These are phyloP conservation scores for Habroteleia sp. DNA, from an alignment of 2,888 invertebrate genomes.

Conservation along the genomic window DNA sequence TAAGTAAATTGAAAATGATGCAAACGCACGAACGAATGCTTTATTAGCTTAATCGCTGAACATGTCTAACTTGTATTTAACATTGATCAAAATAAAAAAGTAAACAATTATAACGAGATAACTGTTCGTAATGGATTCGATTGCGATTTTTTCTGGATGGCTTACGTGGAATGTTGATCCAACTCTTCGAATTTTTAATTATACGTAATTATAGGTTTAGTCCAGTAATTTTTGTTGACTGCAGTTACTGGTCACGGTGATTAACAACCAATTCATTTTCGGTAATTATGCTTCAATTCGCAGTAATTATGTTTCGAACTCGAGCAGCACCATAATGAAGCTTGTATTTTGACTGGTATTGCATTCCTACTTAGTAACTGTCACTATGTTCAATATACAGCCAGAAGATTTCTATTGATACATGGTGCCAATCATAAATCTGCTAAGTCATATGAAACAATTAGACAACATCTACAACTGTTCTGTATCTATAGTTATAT, in stretches of 20 bases:
- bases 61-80: slow-evolving; percentile 20
- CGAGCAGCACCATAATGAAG: not conserved
- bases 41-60: slow-evolving; percentile 42
- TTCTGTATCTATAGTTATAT: not conserved
- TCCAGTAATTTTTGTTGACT: not conserved
- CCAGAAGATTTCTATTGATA: slow-evolving; percentile 39
- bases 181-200: slow-evolving; percentile 33
- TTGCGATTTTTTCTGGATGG: too few relatives aligned
- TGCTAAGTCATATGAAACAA: slow-evolving; percentile 54
- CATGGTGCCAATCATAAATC: slow-evolving; percentile 11
- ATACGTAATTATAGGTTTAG: slow-evolving; percentile 6
- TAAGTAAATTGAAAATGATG: slow-evolving; percentile 5
- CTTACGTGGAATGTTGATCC: too few relatives aligned
- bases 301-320: too few relatives aligned
- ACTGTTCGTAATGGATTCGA: too few relatives aligned
- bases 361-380: slow-evolving; percentile 42
- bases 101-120: slow-evolving; percentile 31
- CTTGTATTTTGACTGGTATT: not conserved
- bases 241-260: slow-evolving; percentile 9
- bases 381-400: slow-evolving; percentile 18
- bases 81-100: slow-evolving; percentile 45
- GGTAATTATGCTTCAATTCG: too few relatives aligned
- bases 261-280: slow-evolving; percentile 35
- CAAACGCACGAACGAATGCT: slow-evolving; percentile 34
- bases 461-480: slow-evolving; percentile 36